Percentiles rank a stretch among this genome's conserved stretches.
Evolutionary conservation across 2,797 vertebrate species (phyloP).

Genomic region (Crypturellus tataupa): DNA sequence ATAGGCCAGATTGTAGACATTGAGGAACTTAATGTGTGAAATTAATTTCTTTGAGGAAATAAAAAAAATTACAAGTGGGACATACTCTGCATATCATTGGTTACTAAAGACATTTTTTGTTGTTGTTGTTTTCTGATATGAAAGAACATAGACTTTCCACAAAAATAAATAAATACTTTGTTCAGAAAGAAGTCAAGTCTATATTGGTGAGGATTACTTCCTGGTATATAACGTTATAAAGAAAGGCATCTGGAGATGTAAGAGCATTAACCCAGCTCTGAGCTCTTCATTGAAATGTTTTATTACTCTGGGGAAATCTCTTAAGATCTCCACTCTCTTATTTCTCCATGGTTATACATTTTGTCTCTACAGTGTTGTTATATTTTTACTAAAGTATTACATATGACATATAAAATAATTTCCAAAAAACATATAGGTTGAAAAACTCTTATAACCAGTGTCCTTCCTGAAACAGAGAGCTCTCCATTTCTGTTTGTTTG

Average conservation of each 20-base stretch:
- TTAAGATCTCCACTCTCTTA: background rate
- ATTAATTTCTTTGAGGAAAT: background rate
- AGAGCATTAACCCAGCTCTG: background rate
- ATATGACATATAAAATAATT: background rate
- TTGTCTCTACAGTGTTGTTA: background rate
- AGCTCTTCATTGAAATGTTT: background rate
- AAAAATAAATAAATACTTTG: background rate
- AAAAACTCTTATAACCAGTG: background rate
- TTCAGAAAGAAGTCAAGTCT: background rate
- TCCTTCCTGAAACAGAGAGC: rapidly evolving
- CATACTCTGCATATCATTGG: background rate
- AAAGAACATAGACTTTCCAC: background rate
- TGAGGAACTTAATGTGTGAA: background rate
- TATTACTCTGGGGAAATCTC: background rate
- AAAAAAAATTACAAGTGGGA: background rate
- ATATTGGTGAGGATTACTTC: background rate
- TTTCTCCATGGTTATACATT: background rate
- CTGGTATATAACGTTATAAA: background rate
- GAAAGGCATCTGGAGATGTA: background rate
- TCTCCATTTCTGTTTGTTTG: background rate
- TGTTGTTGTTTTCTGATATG: background rate
- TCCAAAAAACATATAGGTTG: background rate
- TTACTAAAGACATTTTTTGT: background rate
- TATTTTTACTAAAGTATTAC: background rate
- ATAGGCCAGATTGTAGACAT: background rate